Evolutionary conservation across 2,113 vertebrate genomes (phyloP).

Genomic region (Callithrix jacchus): DNA sequence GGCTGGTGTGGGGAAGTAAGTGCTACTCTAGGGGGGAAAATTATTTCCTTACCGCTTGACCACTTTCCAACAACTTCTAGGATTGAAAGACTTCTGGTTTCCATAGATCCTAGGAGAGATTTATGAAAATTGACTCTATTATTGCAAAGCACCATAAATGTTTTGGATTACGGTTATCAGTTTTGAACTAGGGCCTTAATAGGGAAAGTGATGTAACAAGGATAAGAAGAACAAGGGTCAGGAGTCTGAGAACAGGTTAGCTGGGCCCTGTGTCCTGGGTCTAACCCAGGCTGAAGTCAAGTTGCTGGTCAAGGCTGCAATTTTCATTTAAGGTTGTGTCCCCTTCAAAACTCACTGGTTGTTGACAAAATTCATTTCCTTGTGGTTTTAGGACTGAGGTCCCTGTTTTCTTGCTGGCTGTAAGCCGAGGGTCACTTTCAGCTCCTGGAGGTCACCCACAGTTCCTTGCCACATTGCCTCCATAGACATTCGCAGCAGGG

Average conservation of each 20-base stretch:
- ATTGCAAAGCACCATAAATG: neutral
- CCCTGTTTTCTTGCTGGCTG: neutral
- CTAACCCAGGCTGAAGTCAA: neutral
- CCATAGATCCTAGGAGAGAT: neutral
- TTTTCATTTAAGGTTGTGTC: neutral
- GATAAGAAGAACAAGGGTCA: neutral
- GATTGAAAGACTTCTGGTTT: neutral
- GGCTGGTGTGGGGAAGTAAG: neutral
- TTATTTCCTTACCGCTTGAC: neutral
- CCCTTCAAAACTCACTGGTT: neutral
- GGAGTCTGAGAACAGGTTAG: neutral
- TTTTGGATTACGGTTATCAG: neutral
- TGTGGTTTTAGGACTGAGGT: neutral
- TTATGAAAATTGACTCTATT: slow-evolving; percentile 3
- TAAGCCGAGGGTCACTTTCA: neutral
- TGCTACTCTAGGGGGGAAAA: neutral
- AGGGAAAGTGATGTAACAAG: neutral
- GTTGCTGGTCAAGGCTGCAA: neutral
- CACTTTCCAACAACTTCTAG: neutral
- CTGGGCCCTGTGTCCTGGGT: neutral
- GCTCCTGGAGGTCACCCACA: neutral
- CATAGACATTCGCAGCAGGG: neutral
- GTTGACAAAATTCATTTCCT: neutral
- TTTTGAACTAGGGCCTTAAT: neutral
- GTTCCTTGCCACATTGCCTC: neutral